These are phyloP conservation scores for Regulus satrapa DNA, from an alignment of 2,113 vertebrate species.

Conservation along the genomic window DNA sequence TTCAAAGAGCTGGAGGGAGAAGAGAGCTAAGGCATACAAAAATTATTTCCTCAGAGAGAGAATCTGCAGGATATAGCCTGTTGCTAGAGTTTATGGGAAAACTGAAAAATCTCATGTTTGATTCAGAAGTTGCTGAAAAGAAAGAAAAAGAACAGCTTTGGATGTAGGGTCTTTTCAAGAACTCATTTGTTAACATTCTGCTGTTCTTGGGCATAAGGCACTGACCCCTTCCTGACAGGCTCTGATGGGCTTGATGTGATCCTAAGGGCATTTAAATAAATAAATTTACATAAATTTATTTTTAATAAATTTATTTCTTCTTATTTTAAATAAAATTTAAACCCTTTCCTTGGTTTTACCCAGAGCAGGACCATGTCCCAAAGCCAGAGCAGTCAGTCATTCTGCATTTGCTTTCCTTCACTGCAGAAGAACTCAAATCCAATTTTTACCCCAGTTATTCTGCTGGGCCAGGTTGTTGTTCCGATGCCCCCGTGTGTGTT, in stretches of 20 bases:
- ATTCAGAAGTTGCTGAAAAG: neutral
- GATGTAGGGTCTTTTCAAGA: neutral
- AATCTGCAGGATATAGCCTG: neutral
- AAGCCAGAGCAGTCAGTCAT: neutral
- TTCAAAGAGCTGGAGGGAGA: slow-evolving; percentile 1
- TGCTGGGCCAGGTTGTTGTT: neutral
- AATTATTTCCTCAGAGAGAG: neutral
- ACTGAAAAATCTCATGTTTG: neutral
- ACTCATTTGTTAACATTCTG: neutral
- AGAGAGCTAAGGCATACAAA: neutral
- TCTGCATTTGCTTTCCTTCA: neutral
- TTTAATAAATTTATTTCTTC: no score
- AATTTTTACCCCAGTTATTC: neutral
- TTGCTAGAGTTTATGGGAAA: neutral
- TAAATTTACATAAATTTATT: no score
- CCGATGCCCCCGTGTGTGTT: neutral
- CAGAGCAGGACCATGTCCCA: neutral
- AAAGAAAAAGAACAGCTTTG: neutral
- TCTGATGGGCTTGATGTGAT: neutral
- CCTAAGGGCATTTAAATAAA: neutral
- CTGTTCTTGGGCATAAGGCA: neutral
- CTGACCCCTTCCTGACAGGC: neutral
- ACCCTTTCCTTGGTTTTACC: neutral
- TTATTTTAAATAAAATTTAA: no score
- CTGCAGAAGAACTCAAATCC: neutral